Evolutionary conservation across 2,113 vertebrate species (phyloP).

Genomic region (Pristiophorus japonicus): DNA sequence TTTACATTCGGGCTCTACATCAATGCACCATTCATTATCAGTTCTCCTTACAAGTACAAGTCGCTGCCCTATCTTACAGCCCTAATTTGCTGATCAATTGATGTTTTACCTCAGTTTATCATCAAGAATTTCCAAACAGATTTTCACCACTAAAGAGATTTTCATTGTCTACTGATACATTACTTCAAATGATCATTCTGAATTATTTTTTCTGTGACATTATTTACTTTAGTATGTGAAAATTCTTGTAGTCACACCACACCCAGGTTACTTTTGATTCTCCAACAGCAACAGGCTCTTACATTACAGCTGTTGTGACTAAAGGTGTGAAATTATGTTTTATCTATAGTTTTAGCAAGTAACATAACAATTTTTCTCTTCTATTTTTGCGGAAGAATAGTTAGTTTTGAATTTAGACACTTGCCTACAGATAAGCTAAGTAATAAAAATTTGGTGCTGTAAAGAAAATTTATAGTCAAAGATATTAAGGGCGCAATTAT

Average conservation of each 20-base stretch:
- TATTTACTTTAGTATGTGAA: background rate
- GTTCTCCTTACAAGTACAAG: background rate
- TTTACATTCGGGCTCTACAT: background rate
- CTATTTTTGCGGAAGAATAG: background rate
- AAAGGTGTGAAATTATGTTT: too few relatives aligned
- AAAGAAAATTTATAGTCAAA: background rate
- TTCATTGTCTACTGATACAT: background rate
- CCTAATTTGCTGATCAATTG: background rate
- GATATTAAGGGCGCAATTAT: too few relatives aligned
- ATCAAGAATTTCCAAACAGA: background rate
- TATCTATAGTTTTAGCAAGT: background rate
- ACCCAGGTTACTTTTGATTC: background rate
- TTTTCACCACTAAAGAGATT: background rate
- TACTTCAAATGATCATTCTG: background rate
- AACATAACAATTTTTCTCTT: background rate
- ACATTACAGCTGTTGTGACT: background rate
- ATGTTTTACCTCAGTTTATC: background rate
- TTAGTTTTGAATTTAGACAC: background rate
- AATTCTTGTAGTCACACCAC: background rate
- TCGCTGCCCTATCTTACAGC: background rate
- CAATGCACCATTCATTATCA: background rate
- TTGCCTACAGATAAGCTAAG: background rate
- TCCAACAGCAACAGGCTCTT: background rate
- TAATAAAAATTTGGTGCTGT: background rate
- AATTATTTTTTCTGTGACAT: background rate